These are phyloP conservation scores for Piscicola geometra DNA, from an alignment of 2,888 invertebrate species.

Conservation along the genomic window DNA sequence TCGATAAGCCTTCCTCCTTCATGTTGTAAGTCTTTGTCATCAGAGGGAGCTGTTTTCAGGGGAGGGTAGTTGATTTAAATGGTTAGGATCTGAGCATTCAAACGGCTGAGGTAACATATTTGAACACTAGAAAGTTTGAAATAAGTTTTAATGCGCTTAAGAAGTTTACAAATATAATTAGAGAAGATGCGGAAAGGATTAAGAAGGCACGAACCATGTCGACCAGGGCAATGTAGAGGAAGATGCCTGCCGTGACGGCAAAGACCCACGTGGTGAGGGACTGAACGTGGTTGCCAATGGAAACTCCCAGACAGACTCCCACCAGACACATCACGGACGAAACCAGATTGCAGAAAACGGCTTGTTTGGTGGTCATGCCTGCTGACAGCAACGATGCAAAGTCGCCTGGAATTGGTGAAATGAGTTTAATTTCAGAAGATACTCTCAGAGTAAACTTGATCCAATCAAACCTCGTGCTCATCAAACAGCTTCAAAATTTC, in stretches of 20 bases:
- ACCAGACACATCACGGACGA: slow-evolving; percentile 80
- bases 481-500: too few relatives aligned
- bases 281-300: slow-evolving; percentile 71
- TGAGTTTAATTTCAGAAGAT: slow-evolving; percentile 7
- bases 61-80: too few relatives aligned
- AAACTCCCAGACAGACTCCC: slow-evolving; percentile 82
- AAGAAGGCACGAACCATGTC: slow-evolving; percentile 82
- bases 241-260: slow-evolving; percentile 84
- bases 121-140: not conserved
- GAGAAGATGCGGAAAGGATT: too few relatives aligned
- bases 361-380: slow-evolving; percentile 84
- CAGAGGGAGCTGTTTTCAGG: slow-evolving; percentile 73
- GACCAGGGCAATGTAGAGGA: slow-evolving; percentile 88
- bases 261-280: slow-evolving; percentile 82
- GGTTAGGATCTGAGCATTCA: too few relatives aligned
- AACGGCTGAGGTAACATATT: not conserved
- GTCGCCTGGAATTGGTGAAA: slow-evolving; percentile 64
- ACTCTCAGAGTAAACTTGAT: slow-evolving; percentile 14
- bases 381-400: slow-evolving; percentile 88
- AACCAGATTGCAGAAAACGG: slow-evolving; percentile 81
- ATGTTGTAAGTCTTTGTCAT: slow-evolving; percentile 59
- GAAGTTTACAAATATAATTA: too few relatives aligned
- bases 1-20: slow-evolving; percentile 33
- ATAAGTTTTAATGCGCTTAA: not conserved
- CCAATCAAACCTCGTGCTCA: slow-evolving; percentile 13